These are phyloP conservation scores for Pampus argenteus DNA, from an alignment of 2,797 vertebrate genomes.

Conservation along the genomic window DNA sequence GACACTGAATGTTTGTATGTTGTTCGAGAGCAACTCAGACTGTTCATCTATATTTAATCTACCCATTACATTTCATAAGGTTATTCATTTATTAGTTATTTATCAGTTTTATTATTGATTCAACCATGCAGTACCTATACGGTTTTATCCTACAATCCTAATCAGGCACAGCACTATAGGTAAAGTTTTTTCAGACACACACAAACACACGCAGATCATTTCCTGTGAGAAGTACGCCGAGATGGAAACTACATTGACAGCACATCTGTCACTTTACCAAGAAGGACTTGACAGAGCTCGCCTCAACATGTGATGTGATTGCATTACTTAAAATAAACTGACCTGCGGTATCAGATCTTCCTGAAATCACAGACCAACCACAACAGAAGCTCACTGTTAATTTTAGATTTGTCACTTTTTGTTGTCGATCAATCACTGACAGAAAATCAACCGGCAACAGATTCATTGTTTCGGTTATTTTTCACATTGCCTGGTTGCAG, in stretches of 20 bases:
- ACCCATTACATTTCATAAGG: too few species aligned
- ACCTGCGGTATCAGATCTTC: not conserved
- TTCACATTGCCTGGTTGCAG: too few species aligned
- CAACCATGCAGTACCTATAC: too few species aligned
- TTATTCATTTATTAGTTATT: not conserved
- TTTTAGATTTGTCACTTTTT: not conserved
- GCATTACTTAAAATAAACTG: not conserved
- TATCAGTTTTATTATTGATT: not conserved
- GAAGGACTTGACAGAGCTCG: not conserved
- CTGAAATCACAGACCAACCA: not conserved
- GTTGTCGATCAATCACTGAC: too few species aligned
- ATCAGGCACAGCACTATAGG: not conserved
- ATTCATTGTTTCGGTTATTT: too few species aligned
- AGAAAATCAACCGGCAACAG: too few species aligned
- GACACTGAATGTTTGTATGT: too few species aligned
- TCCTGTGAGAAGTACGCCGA: not conserved
- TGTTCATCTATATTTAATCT: too few species aligned
- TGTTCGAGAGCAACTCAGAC: too few species aligned
- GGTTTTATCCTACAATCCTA: too few species aligned
- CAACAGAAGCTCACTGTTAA: not conserved
- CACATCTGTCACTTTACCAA: not conserved
- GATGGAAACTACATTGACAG: constrained; percentile 4
- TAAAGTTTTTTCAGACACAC: not conserved
- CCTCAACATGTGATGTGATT: not conserved
- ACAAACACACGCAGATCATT: not conserved